Conservation (phyloP, 2,113 vertebrate genomes). For the Amblyopsis rosae region DNA sequence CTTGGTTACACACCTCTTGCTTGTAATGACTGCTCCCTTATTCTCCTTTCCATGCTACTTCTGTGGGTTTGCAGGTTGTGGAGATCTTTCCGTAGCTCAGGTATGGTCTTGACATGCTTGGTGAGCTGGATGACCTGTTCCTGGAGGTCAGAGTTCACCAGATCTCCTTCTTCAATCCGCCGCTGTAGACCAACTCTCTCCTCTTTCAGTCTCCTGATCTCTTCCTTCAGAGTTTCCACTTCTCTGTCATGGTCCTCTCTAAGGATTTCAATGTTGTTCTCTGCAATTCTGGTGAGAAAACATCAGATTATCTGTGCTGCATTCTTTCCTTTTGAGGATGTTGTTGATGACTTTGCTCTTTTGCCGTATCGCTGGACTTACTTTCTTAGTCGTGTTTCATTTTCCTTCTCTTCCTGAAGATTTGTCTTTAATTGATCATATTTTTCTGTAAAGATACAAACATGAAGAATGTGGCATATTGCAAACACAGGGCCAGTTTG, state of each 20-base stretch:
- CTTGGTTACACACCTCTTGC: conserved; percentile 78
- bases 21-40: conserved; percentile 84
- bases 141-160: conserved; percentile 76
- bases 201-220: conserved; percentile 80
- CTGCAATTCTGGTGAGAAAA: conserved; percentile 79
- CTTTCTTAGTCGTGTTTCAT: conserved; percentile 85
- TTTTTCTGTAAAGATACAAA: conserved; percentile 76
- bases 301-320: not conserved
- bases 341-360: too few species aligned
- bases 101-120: conserved; percentile 85
- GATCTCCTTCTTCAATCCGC: conserved; percentile 76
- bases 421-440: conserved; percentile 84
- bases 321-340: not conserved
- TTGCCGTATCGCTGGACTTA: conserved; percentile 61
- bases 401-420: conserved; percentile 84
- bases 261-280: conserved; percentile 86
- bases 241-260: conserved; percentile 83
- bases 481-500: not conserved
- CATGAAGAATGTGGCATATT: not conserved
- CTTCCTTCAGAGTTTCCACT: conserved; percentile 78
- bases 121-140: conserved; percentile 83
- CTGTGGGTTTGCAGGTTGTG: conserved; percentile 85
- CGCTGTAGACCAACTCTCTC: conserved; percentile 76
- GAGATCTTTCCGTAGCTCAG: conserved; percentile 89
- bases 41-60: conserved; percentile 80